Base-by-base conservation (phyloP, 2,888 invertebrate genomes). In the Anaspis maculata region DNA sequence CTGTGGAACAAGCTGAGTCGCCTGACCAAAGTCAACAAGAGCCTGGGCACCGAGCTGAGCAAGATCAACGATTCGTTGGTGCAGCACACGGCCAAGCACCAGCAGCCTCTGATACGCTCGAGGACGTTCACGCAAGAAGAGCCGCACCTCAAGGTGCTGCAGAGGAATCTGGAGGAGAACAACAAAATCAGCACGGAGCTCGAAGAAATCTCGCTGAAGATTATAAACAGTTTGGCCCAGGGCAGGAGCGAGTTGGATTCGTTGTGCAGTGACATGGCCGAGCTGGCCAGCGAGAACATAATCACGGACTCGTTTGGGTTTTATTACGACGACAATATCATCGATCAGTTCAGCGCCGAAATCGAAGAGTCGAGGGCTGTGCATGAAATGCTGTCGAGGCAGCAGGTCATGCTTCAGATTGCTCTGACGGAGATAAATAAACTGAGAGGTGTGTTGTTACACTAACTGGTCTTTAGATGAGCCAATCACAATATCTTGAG, bases 121-220 rank as follows among this genome's bases (percentile, higher is more conserved):
- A 77, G 79, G 52, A 82, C 81, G 3, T 82, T 80, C 46, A 79
- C 80, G 11, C 79, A 79, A 45, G 75, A 76, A 47, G 75, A 77
- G 32, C 75, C 79, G 6, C 76, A 71, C 45, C 65, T 69, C 1
- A 68, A 68, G 46, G 55, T 71, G 29, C 56, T 74, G 46, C 69
- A 69, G 37, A 76, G 71, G 59, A 62, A 66, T 33, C 41, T 61
- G 9, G 57, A 57, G 32, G 56, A 57, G 27, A 58, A 62, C 34
- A 72, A 73, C 43, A 70, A 69, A 46, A 70, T 72, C 49, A 76
- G 77, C 49, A 68, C 76, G 13, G 85, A 83, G 53, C 67, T 87
- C 44, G 86, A 87, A 54, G 83, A 87, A 59, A 82, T 86, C 49
- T 81, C 83, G 1, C 62, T 84, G 15, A 80, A 79, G 61, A 61